A percentile compares a stretch with the other conserved stretches of the same genome.
Evolutionary conservation across 2,888 invertebrate species (phyloP).

Genomic region (Mesorhabditis spiculigera): DNA sequence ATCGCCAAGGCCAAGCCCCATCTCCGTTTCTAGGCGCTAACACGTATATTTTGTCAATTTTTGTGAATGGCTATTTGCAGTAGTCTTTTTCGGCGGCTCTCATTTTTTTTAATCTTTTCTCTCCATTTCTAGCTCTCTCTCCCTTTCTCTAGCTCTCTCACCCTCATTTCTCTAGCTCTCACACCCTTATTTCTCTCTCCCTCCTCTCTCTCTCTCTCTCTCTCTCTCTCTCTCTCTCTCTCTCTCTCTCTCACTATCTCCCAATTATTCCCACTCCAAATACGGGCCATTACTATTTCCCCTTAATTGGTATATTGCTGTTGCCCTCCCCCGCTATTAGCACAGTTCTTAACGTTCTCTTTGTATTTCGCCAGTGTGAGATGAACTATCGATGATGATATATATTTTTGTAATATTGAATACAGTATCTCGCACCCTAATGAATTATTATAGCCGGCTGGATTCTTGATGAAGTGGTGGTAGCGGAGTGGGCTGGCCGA

Average conservation of each 20-base stretch:
- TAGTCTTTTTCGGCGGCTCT: neutral
- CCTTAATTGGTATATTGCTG: neutral
- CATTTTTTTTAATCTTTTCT: neutral
- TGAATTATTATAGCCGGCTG: neutral
- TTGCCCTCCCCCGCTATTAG: too few relatives aligned
- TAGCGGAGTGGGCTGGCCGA: neutral
- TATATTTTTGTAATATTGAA: neutral
- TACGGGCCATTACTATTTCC: neutral
- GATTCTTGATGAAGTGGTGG: neutral
- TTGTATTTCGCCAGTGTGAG: neutral
- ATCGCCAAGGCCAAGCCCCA: constrained; percentile 84
- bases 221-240: too few relatives aligned
- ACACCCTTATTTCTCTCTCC: too few relatives aligned
- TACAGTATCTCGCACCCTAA: neutral
- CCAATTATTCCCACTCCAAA: too few relatives aligned
- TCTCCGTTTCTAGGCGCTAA: constrained; percentile 69
- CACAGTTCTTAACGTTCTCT: neutral
- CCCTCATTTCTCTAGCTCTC: too few relatives aligned
- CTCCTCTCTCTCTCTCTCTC: too few relatives aligned
- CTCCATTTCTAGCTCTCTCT: too few relatives aligned
- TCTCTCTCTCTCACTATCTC: too few relatives aligned
- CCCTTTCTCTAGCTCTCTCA: too few relatives aligned
- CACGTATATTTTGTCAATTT: neutral
- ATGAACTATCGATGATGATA: neutral
- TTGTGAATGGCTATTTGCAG: neutral